Evolutionary conservation across 2,888 invertebrate species (phyloP).

Genomic region (Brachypterus glaber): DNA sequence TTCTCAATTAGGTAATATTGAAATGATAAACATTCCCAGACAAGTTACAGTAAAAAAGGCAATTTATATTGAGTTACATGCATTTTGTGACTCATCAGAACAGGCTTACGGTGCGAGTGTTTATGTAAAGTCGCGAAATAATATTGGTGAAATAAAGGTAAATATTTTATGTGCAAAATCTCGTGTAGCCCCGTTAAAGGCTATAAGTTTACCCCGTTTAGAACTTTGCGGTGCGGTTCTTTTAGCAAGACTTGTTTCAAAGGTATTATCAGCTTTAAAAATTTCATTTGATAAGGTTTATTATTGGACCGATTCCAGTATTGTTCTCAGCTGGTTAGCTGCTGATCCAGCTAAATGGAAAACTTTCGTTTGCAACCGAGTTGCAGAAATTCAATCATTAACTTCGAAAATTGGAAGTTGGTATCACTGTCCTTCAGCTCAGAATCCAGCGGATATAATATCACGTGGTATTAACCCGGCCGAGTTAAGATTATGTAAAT

Average conservation of each 20-base stretch:
- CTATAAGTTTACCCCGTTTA: conserved; percentile 18
- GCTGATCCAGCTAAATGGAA: conserved; percentile 13
- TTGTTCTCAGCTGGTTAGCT: conserved; percentile 15
- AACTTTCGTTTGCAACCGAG: conserved; percentile 18
- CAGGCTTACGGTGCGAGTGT: conserved; percentile 10
- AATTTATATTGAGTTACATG: conserved; percentile 6
- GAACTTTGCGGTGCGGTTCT: conserved; percentile 19
- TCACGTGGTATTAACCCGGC: neutral
- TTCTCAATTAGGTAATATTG: neutral
- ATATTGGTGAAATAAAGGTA: neutral
- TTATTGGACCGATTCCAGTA: conserved; percentile 19
- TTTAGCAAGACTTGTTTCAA: conserved; percentile 13
- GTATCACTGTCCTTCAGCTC: conserved; percentile 10
- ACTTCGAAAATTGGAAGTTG: conserved; percentile 8
- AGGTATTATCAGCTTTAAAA: conserved; percentile 7
- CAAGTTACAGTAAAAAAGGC: neutral
- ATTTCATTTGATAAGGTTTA: conserved; percentile 6
- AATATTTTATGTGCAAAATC: conserved; percentile 8
- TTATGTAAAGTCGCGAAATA: conserved; percentile 5
- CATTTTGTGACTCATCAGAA: conserved; percentile 7
- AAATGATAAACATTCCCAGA: neutral
- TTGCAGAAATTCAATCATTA: conserved; percentile 16
- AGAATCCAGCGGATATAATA: conserved; percentile 12
- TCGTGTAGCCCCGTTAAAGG: conserved; percentile 8
- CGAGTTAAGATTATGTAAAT: neutral